Percentiles rank a stretch among this genome's conserved stretches.
Conservation (phyloP, 2,888 invertebrate species). For the Encarsia formosa region DNA sequence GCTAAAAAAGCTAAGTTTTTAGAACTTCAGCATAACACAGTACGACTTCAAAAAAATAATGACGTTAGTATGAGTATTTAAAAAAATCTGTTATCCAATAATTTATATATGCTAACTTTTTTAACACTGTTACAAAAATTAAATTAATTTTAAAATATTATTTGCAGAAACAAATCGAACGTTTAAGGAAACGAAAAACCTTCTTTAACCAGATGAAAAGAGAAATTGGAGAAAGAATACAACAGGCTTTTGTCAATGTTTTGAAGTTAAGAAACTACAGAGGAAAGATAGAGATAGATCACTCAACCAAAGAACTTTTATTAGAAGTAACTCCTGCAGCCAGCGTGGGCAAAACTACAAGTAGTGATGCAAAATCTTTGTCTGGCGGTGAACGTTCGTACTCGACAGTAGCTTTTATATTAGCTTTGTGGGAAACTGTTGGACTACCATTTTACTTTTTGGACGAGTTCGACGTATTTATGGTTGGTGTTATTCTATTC, state of each 20-base stretch:
- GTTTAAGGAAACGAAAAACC: constrained; percentile 40
- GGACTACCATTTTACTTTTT: constrained; percentile 89
- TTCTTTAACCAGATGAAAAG: constrained; percentile 48
- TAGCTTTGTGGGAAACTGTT: constrained; percentile 89
- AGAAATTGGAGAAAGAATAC: constrained; percentile 47
- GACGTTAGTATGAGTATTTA: constrained; percentile 31
- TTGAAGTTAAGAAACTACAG: constrained; percentile 58
- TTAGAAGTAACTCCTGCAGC: constrained; percentile 58
- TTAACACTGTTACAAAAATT: not conserved
- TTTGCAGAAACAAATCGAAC: constrained; percentile 41
- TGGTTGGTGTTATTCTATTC: constrained; percentile 57
- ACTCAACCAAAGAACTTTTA: constrained; percentile 51
- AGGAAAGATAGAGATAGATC: constrained; percentile 59
- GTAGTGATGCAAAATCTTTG: constrained; percentile 63
- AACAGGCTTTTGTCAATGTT: constrained; percentile 55
- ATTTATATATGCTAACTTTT: not conserved
- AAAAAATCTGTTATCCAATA: constrained; percentile 1
- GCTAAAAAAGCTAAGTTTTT: constrained; percentile 42
- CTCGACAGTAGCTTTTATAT: constrained; percentile 89
- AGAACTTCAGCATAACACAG: constrained; percentile 37
- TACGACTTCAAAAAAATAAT: constrained; percentile 31
- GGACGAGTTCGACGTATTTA: constrained; percentile 96
- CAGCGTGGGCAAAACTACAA: constrained; percentile 50
- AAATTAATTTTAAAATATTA: constrained; percentile 2
- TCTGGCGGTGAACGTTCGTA: constrained; percentile 96